These are phyloP conservation scores for Corythaixoides concolor DNA, from an alignment of 2,113 vertebrate species.

Conservation along the genomic window DNA sequence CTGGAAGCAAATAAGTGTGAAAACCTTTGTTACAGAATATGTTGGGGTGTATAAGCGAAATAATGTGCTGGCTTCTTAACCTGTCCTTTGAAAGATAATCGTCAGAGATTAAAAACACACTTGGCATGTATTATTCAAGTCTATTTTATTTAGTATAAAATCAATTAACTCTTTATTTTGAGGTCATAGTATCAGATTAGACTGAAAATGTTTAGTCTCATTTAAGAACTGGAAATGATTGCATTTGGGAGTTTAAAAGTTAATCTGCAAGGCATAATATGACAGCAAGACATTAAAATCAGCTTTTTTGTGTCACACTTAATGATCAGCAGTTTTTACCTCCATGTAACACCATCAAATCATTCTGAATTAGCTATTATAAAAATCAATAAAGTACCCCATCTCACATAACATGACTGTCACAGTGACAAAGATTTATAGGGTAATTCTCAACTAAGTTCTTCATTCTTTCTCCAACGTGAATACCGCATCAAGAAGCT, in stretches of 20 bases:
- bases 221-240: slow-evolving; percentile 6
- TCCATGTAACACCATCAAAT: neutral
- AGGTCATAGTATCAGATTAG: neutral
- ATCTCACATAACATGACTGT: neutral
- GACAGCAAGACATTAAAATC: neutral
- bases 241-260: neutral
- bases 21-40: neutral
- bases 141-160: neutral
- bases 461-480: neutral
- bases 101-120: neutral
- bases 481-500: neutral
- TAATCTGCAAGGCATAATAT: neutral
- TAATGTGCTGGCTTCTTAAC: neutral
- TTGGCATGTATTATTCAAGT: neutral
- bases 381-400: neutral
- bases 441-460: neutral
- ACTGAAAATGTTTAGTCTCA: neutral
- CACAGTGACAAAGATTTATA: neutral
- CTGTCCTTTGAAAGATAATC: neutral
- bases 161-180: neutral
- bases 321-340: neutral
- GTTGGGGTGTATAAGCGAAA: neutral
- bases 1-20: neutral
- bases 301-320: neutral
- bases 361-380: neutral